Percentiles rank a stretch among this genome's conserved stretches.
phyloP scores from a whole-genome alignment of 2,113 vertebrate species.

The Beaufortia kweichowensis region DNA sequence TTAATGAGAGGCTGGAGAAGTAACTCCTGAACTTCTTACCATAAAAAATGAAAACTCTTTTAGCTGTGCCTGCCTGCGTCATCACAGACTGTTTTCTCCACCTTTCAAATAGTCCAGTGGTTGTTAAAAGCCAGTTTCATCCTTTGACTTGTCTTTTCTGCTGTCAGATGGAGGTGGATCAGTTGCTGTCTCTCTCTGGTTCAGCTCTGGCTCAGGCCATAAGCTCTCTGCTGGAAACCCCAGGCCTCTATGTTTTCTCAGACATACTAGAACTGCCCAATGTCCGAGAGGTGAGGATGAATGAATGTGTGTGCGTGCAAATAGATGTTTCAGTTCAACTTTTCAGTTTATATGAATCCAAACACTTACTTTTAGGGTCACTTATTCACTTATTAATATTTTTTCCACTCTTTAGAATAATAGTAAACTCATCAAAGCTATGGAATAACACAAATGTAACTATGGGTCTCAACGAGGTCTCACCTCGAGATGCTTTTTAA shows the following conservation, averaged over 20 bases:
- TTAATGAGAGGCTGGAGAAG: neutral
- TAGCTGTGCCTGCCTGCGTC: neutral
- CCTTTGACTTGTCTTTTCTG: constrained; percentile 31
- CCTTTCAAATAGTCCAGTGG: neutral
- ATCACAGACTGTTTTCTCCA: constrained; percentile 48
- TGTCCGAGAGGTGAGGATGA: constrained; percentile 69
- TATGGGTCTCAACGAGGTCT: no score
- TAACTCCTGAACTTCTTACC: neutral
- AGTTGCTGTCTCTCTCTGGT: constrained; percentile 78
- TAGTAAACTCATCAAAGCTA: no score
- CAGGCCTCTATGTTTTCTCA: constrained; percentile 80
- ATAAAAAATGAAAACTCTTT: neutral
- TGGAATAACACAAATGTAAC: no score
- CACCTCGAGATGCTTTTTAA: no score
- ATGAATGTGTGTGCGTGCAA: neutral
- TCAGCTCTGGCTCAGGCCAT: constrained; percentile 75
- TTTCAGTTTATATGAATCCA: no score
- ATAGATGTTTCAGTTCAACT: no score
- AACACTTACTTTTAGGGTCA: no score
- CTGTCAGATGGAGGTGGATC: constrained; percentile 79
- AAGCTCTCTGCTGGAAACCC: constrained; percentile 78
- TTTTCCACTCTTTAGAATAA: no score
- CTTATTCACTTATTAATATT: no score
- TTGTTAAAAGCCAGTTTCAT: constrained; percentile 29
- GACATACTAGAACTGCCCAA: constrained; percentile 79